Percentiles rank a stretch among this genome's conserved stretches.
Conservation (phyloP, 2,113 vertebrate species). For the Pyxicephalus adspersus region DNA sequence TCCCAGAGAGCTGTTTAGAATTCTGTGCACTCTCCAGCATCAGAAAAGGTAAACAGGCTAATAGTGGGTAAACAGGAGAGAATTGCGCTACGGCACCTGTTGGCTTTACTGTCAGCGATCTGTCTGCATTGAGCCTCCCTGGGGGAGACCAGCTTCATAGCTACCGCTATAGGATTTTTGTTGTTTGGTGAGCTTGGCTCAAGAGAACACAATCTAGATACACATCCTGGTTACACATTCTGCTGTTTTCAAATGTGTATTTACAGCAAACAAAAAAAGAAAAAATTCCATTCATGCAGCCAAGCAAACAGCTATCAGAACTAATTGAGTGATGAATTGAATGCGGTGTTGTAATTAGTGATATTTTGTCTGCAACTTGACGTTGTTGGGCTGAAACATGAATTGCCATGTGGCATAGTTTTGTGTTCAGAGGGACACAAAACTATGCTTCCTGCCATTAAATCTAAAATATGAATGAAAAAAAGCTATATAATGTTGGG, state of each 20-base stretch:
- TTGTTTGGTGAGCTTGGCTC: slow-evolving; percentile 2
- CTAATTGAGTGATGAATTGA: too few species aligned
- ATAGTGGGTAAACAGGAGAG: slow-evolving; percentile 20
- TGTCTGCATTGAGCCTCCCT: background rate
- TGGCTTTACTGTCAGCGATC: slow-evolving; percentile 27
- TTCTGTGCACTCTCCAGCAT: slow-evolving; percentile 18
- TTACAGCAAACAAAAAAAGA: background rate
- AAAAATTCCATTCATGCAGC: background rate
- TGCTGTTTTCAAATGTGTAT: too few species aligned
- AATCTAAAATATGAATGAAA: too few species aligned
- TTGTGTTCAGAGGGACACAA: too few species aligned
- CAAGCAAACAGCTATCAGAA: too few species aligned
- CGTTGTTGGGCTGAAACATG: too few species aligned
- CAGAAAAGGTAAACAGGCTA: slow-evolving; percentile 27
- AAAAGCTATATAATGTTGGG: too few species aligned
- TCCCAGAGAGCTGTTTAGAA: slow-evolving; percentile 30
- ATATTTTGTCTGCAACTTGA: too few species aligned
- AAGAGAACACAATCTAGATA: background rate
- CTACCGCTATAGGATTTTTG: background rate
- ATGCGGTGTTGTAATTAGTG: too few species aligned
- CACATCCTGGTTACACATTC: too few species aligned
- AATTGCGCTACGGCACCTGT: slow-evolving; percentile 22
- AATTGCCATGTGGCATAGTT: too few species aligned
- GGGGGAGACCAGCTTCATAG: background rate
- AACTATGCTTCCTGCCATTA: too few species aligned